These are phyloP conservation scores for Drosophila pseudoobscura DNA, from an alignment of 1,140 invertebrate species.

Conservation along the genomic window DNA sequence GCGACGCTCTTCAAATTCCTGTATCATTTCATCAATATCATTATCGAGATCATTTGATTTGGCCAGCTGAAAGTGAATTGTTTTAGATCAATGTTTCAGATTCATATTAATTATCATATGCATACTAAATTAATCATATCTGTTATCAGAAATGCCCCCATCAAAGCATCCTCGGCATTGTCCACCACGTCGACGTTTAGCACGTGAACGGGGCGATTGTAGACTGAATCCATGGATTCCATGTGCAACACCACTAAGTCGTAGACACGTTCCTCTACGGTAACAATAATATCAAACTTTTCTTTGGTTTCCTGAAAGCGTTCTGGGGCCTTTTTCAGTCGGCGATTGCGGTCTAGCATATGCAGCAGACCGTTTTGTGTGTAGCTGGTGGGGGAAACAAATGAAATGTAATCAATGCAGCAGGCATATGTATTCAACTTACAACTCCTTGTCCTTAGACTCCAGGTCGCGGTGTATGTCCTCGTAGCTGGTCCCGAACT, in stretches of 20 bases:
- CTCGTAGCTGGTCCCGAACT: slow-evolving; percentile 98
- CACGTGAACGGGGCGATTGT: slow-evolving; percentile 95
- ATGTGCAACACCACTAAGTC: slow-evolving; percentile 95
- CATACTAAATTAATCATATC: slow-evolving; percentile 95
- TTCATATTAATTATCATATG: not conserved
- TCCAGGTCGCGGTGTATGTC: slow-evolving; percentile 98
- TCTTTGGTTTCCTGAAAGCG: slow-evolving; percentile 96
- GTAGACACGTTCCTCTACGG: slow-evolving; percentile 99
- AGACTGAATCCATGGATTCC: slow-evolving; percentile 88
- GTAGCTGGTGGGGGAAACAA: slow-evolving; percentile 87
- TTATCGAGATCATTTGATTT: slow-evolving; percentile 97
- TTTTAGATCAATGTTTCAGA: not conserved
- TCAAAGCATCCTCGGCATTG: slow-evolving; percentile 99
- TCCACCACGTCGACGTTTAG: slow-evolving; percentile 99
- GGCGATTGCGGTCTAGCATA: slow-evolving; percentile 98
- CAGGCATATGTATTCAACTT: slow-evolving; percentile 67
- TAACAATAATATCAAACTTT: slow-evolving; percentile 98
- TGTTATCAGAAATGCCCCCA: slow-evolving; percentile 99
- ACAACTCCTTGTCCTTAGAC: slow-evolving; percentile 94
- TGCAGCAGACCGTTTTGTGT: slow-evolving; percentile 99
- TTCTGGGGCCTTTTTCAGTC: slow-evolving; percentile 97
- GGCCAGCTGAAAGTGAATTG: slow-evolving; percentile 88
- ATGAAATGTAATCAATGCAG: not conserved
- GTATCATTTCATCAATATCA: slow-evolving; percentile 98
- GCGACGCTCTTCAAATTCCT: slow-evolving; percentile 96